Evolutionary conservation across 2,113 vertebrate genomes (phyloP), one percentile per base, ranked within the genome.

Genomic region (Saccopteryx leptura): DNA sequence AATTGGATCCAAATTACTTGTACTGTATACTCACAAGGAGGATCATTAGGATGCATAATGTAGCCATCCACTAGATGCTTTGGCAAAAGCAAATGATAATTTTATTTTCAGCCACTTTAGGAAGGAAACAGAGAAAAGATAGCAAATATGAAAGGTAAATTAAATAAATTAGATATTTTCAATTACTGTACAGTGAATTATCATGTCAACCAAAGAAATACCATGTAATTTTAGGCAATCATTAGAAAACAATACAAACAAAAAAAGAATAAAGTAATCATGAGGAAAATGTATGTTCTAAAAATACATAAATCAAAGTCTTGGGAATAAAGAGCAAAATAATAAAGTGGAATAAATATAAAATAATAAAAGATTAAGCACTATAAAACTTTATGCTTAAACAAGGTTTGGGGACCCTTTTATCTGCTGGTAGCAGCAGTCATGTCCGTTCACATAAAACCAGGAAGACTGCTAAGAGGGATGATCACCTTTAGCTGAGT

Each of bases 1-100:
- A 97, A 97, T 96, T 89, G 74, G 75, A 95, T 63, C 86, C 94
- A 91, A 94, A 98, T 95, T 96, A 95, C 58, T 96, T 97, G 88
- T 97, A 90, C 95, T 97, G 88, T 97, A 90, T 89, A 86, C 72
- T 89, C 82, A 92, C 60, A 94, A 89, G 78, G 75, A 60, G 66
- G 96, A 95, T 24, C n/a, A 81, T 84, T 96, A 78, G 69, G 13
- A 60, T 17, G n/a, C 13, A 65, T 46, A 58, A 61, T 15, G 5
- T 31, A 39, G 46, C 86, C 33, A 58, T 80, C 50, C 28, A 39
- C 18, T 92, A 56, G 46, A 92, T 52, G 12, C 6, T 24, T 39
- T 76, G 75, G 23, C 74, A 93, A 92, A 84, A 23, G 24, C 81
- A 91, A 60, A 89, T 61, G 52, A 56, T 75, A 71, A 88, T 92